Evolutionary conservation across 2,888 invertebrate genomes (phyloP), one percentile per base, ranked within the genome.

Genomic region (Folsomia candida): DNA sequence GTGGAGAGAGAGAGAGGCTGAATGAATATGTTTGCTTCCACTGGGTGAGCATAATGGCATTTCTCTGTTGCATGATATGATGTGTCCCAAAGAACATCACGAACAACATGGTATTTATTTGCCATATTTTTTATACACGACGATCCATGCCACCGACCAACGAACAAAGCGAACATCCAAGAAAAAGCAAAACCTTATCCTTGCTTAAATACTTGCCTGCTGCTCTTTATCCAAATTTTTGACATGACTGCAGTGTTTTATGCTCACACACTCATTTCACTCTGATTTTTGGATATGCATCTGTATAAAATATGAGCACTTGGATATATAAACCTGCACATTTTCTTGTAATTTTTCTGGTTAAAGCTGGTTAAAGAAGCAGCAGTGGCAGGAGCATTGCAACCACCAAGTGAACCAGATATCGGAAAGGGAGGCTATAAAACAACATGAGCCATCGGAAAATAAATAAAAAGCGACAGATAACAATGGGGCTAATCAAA

Each of bases 401-500:
- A n/a, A n/a, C n/a, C n/a, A n/a, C n/a, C n/a, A 14, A 37, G 37
- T 37, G 37, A 37, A 37, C 37, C 37, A 37, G 14, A 37, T 37
- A 37, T 37, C 37, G 37, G 37, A 37, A 37, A 9, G 37, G 37
- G 14, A 37, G 4, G 37, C 14, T 14, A 9, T 14, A 14, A 37
- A 9, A 37, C 37, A 37, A 37, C 14, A 37, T 37, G 14, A 37
- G 37, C 37, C 37, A 37, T 37, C 37, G 37, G 37, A 37, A 37
- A 37, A 37, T 37, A 37, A 37, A 37, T 37, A 37, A 37, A 37
- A 37, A 37, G 37, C 37, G 37, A 37, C 54, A 54, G 54, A 54
- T 54, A 54, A 54, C 54, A 54, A 54, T 18, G 54, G 20, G n/a
- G 54, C 54, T 54, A 54, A 54, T 54, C 54, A 54, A 54, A 54